phyloP scores from a whole-genome alignment of 2,113 vertebrate species.

The Chaetodon trifascialis region DNA sequence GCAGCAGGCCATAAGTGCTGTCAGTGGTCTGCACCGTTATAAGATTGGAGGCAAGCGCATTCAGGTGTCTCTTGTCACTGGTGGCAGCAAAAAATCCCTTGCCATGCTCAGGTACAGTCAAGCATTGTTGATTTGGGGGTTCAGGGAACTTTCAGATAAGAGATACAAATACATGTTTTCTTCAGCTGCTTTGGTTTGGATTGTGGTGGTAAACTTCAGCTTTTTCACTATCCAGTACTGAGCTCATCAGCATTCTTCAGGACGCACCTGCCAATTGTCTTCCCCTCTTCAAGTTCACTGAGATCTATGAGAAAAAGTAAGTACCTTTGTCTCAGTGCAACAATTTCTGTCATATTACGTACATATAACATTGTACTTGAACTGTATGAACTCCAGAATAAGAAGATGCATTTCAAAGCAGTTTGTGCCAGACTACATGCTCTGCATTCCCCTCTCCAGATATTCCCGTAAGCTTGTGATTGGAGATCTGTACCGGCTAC shows the following conservation, averaged over 20 bases:
- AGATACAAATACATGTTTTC: neutral
- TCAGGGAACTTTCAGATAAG: neutral
- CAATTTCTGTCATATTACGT: neutral
- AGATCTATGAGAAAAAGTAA: conserved; percentile 98
- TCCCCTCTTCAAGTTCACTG: conserved; percentile 94
- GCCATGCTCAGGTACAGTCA: conserved; percentile 88
- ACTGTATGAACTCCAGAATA: neutral
- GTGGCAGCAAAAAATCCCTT: conserved; percentile 89
- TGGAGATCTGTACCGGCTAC: conserved; percentile 92
- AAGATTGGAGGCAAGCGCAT: conserved; percentile 96
- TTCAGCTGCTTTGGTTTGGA: neutral
- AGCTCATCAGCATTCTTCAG: conserved; percentile 92
- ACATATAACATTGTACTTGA: neutral
- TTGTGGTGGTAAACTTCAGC: neutral
- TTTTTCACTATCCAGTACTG: conserved; percentile 83
- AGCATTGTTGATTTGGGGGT: neutral
- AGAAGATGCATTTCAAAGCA: neutral
- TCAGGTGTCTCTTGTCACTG: conserved; percentile 93
- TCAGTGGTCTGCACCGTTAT: conserved; percentile 92
- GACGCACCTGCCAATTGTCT: conserved; percentile 96
- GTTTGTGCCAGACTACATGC: neutral
- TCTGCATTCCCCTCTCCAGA: conserved; percentile 70
- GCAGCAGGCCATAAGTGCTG: conserved; percentile 92
- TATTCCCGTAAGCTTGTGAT: conserved; percentile 90
- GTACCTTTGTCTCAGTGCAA: conserved; percentile 35